Base-by-base conservation (phyloP, 2,113 vertebrate species). In the Aramus guarauna region DNA sequence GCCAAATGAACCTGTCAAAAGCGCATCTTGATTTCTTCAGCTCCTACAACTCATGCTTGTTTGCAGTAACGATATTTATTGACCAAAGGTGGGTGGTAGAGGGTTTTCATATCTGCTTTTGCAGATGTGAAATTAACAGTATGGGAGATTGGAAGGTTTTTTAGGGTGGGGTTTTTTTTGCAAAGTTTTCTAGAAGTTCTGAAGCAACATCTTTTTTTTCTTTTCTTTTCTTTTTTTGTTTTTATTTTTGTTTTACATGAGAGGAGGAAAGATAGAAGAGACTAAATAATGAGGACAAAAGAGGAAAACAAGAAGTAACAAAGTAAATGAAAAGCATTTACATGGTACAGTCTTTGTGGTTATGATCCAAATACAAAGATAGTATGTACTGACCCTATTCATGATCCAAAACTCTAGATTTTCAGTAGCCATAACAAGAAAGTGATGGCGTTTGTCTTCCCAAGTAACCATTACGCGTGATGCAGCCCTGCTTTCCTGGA, bases 1-100 rank as follows among this genome's bases (percentile, higher is more conserved):
- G 90, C 94, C 83, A 96, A 97, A 96, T 71, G 93, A 97, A 96
- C 94, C 97, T 97, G 97, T 97, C 97, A 97, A 97, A 97, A 97
- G 96, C 95, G n/a, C 96, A 97, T 96, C 97, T 94, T 97, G 95
- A 85, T 97, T 97, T 95, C 76, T 95, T 96, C 94, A 95, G 91
- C 82, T 94, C 56, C 89, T 95, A 86, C 90, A 93, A 91, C 92
- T 97, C 82, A 88, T 69, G 82, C 92, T 97, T 97, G 96, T 97
- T 97, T 97, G 80, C 96, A 92, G 92, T 95, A 97, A 95, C 6
- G 79, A 74, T 97, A 97, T 96, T 95, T 97, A 95, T 95, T 97
- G 97, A 94, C 94, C 94, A 93, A 91, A 92, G 69, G 96, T 97
- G 67, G 94, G 96, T 96, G 95, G 91, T 93, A 85, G 91, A 82